Conservation (phyloP, 1,140 invertebrate genomes). For the Scaptomyza montana region DNA sequence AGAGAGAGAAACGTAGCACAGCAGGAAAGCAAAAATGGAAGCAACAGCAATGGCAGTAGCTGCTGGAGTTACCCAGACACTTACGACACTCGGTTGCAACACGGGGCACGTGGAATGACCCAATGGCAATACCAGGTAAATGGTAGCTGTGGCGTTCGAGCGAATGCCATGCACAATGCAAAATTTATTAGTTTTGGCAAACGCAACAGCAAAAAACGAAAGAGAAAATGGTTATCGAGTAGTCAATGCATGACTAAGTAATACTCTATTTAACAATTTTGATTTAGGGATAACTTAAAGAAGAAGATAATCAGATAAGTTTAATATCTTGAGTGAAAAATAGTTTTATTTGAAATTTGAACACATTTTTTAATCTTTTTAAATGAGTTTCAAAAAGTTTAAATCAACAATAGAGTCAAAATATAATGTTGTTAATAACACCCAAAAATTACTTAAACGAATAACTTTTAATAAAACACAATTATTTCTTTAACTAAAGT, state of each 20-base stretch:
- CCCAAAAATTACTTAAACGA: too few species aligned
- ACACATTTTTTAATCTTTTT: too few species aligned
- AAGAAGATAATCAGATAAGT: too few species aligned
- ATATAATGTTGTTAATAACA: too few species aligned
- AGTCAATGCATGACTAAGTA: neutral
- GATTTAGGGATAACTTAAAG: too few species aligned
- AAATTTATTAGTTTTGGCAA: slow-evolving; percentile 66
- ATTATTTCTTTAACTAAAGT: too few species aligned
- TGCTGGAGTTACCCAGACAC: slow-evolving; percentile 6
- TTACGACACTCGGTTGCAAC: slow-evolving; percentile 15
- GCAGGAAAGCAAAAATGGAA: neutral
- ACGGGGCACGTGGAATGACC: slow-evolving; percentile 36
- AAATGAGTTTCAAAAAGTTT: too few species aligned
- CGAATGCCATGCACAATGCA: slow-evolving; percentile 54
- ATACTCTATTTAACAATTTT: neutral
- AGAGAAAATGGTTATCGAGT: neutral
- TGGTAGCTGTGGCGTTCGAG: slow-evolving; percentile 36
- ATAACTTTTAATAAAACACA: too few species aligned
- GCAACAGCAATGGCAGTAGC: slow-evolving; percentile 4
- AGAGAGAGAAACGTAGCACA: slow-evolving; percentile 3
- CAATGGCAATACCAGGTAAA: slow-evolving; percentile 31
- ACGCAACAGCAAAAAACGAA: slow-evolving; percentile 14
- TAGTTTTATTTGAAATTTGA: too few species aligned
- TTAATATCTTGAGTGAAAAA: too few species aligned
- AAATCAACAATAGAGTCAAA: too few species aligned